Base-by-base conservation (phyloP, 2,888 invertebrate species). In the Itoplectis maculator region DNA sequence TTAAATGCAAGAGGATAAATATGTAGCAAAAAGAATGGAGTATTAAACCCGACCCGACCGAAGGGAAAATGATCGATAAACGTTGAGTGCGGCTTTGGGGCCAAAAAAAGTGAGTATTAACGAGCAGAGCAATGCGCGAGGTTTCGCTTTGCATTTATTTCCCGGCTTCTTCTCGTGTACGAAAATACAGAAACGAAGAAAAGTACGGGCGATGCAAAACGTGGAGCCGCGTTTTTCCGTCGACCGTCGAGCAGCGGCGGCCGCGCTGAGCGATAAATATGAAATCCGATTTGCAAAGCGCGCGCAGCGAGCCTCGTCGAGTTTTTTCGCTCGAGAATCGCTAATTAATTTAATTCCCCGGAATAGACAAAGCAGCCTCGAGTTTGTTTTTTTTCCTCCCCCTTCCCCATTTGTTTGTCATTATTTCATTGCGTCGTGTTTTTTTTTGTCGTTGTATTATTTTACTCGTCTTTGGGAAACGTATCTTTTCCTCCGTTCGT, bases 401-500 rank as follows among this genome's bases (percentile, higher is more conserved):
- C n/a, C n/a, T n/a, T n/a, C 37, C 15, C 0, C 35, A 49, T 66
- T 66, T 35, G 18, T 63, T 45, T 23, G 29, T 11, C 23, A 15
- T 68, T 20, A 40, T 29, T 29, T 4, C 11, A 15, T 47, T n/a
- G 42, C 2, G 61, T 45, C 4, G 9, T 13, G 29, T 66, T 49
- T 63, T 54, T 70, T 6, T 56, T 15, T 72, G 47, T 66, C 29
- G 6, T 20, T 18, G 2, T 54, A n/a, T 20, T 47, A 13, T 47
- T 15, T 56, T 68, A 23, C 37, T 18, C 47, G 61, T 61, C 65
- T 65, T 65, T 65, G 61, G 40, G 56, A 68, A 73, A 79, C 59
- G 66, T 13, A 61, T n/a, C 47, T 68, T 73, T 54, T 76, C 61
- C 54, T 47, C 68, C 42, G 81, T 77, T 81, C 81, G 73, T 81